phyloP scores from a whole-genome alignment of 2,888 invertebrate genomes.

The Heliconius aoede region DNA sequence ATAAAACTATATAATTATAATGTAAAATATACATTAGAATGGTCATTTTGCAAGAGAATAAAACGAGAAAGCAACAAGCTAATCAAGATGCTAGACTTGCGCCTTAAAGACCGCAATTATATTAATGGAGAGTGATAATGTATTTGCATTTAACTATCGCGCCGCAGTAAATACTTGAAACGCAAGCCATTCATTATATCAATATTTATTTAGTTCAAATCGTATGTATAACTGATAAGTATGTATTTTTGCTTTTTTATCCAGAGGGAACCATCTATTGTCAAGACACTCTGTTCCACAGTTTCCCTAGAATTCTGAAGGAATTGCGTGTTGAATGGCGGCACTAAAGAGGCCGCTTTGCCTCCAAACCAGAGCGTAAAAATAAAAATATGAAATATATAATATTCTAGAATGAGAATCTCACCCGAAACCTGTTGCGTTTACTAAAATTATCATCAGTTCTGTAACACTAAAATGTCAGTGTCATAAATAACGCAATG shows the following conservation, averaged over 20 bases:
- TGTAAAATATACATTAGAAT: neutral
- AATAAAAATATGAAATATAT: too few relatives aligned
- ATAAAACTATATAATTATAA: neutral
- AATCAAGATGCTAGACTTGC: conserved; percentile 27
- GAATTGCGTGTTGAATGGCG: too few relatives aligned
- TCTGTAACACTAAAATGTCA: conserved; percentile 11
- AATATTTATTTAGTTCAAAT: neutral
- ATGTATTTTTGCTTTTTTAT: too few relatives aligned
- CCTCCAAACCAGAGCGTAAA: too few relatives aligned
- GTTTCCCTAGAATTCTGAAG: too few relatives aligned
- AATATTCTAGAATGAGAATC: too few relatives aligned
- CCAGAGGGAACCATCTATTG: too few relatives aligned
- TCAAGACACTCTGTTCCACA: too few relatives aligned
- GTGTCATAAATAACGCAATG: conserved; percentile 33
- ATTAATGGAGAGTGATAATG: conserved; percentile 16
- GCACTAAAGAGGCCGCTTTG: too few relatives aligned
- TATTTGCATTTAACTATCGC: conserved; percentile 23
- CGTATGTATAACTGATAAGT: neutral
- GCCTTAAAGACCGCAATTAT: conserved; percentile 16
- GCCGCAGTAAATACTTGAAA: neutral
- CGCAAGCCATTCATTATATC: neutral
- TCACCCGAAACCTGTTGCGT: too few relatives aligned
- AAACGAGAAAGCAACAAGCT: conserved; percentile 25
- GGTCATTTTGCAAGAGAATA: conserved; percentile 3
- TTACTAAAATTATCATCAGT: neutral